Evolutionary conservation across 2,113 vertebrate genomes (phyloP).

Genomic region (Zosterops japonicus): DNA sequence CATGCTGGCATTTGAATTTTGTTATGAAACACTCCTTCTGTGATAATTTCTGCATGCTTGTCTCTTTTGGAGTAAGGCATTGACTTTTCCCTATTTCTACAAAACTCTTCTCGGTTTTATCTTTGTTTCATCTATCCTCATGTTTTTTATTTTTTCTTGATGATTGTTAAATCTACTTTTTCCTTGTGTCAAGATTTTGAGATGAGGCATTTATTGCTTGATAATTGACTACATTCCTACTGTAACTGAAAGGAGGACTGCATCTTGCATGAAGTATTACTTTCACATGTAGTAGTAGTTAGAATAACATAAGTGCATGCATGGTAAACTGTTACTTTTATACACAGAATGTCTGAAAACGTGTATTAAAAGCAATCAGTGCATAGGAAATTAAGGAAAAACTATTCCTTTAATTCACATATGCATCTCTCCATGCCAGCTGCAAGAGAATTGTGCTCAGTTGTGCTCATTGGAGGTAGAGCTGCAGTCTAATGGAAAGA

Average conservation of each 20-base stretch:
- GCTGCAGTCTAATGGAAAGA: not conserved
- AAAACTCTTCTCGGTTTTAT: slow-evolving; percentile 58
- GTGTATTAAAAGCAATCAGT: not conserved
- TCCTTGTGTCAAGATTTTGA: not conserved
- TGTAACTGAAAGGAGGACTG: not conserved
- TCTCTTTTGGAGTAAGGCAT: slow-evolving; percentile 51
- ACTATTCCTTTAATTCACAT: not conserved
- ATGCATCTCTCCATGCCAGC: not conserved
- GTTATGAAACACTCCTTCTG: slow-evolving; percentile 62
- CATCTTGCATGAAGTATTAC: not conserved
- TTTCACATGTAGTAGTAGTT: not conserved
- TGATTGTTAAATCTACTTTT: not conserved
- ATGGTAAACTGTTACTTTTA: not conserved
- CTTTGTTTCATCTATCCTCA: slow-evolving; percentile 5
- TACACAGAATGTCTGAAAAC: not conserved
- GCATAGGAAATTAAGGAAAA: not conserved
- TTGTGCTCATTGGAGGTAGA: not conserved
- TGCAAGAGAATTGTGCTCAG: not conserved
- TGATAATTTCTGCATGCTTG: slow-evolving; percentile 62
- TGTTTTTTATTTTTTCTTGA: slow-evolving; percentile 23
- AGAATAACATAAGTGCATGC: not conserved
- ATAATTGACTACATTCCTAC: not conserved
- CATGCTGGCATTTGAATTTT: slow-evolving; percentile 57
- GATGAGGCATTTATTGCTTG: not conserved
- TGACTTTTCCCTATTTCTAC: slow-evolving; percentile 65